Conservation (phyloP, 2,113 vertebrate genomes). For the Osmerus eperlanus region DNA sequence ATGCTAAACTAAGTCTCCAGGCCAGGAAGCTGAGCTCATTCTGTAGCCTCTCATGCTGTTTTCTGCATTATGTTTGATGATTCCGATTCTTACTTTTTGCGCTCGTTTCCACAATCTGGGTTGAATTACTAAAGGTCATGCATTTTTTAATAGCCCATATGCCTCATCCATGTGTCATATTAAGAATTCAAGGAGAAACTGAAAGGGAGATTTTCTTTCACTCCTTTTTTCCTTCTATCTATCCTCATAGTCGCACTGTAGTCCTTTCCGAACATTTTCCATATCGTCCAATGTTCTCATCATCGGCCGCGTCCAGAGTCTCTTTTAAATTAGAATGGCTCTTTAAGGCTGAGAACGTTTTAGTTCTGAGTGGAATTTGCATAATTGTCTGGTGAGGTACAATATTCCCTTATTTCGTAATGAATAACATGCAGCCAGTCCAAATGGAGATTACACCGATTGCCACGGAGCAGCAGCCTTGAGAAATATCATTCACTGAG, state of each 20-base stretch:
- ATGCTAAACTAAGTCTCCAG: neutral
- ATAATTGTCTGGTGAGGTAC: constrained; percentile 45
- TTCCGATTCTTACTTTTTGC: neutral
- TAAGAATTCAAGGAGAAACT: constrained; percentile 52
- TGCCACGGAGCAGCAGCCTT: constrained; percentile 28
- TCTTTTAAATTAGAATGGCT: constrained; percentile 14
- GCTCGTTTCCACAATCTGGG: constrained; percentile 48
- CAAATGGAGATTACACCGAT: constrained; percentile 26
- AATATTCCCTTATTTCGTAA: constrained; percentile 43
- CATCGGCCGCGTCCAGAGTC: constrained; percentile 8
- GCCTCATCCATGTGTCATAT: constrained; percentile 53
- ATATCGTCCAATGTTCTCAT: constrained; percentile 18
- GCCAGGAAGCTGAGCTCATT: constrained; percentile 24
- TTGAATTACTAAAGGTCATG: constrained; percentile 54
- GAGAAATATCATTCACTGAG: constrained; percentile 27
- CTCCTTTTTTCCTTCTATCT: constrained; percentile 7
- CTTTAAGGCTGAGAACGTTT: constrained; percentile 44
- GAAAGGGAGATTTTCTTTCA: constrained; percentile 17
- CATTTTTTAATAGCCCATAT: constrained; percentile 58
- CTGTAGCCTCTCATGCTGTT: constrained; percentile 30
- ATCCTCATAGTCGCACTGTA: too few species aligned
- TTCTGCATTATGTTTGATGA: constrained; percentile 16
- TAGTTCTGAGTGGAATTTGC: constrained; percentile 44
- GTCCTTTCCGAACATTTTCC: constrained; percentile 15
- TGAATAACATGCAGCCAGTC: constrained; percentile 38